Percentiles rank a stretch among this genome's conserved stretches.
phyloP scores from a whole-genome alignment of 2,113 vertebrate species.

The Todiramphus chloris region DNA sequence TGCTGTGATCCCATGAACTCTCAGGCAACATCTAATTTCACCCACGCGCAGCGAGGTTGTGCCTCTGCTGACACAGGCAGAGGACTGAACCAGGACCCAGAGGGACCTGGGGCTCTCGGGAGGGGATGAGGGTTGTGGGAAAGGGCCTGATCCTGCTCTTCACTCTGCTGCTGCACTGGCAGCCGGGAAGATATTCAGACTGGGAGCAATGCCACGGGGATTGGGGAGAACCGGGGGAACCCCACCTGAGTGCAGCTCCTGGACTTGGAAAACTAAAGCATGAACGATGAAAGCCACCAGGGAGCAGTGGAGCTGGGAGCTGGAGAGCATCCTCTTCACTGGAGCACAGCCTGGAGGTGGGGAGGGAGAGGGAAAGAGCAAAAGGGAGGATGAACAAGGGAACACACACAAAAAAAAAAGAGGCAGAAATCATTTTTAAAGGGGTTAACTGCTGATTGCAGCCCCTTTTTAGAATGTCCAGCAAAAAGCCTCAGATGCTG shows the following conservation, averaged over 20 bases:
- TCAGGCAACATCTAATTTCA: no score
- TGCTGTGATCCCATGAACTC: no score
- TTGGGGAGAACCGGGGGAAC: background rate
- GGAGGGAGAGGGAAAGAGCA: background rate
- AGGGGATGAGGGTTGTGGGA: no score
- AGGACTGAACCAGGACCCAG: background rate
- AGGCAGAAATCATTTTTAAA: background rate
- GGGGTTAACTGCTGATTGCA: background rate
- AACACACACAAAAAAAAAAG: background rate
- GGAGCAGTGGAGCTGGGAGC: background rate
- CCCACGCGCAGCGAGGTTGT: background rate
- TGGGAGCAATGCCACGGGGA: background rate
- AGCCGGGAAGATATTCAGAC: background rate
- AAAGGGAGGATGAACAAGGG: background rate
- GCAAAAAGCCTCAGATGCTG: background rate
- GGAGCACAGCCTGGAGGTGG: background rate
- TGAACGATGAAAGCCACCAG: background rate
- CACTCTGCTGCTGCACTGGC: background rate
- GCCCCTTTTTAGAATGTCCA: background rate
- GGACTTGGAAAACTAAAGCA: background rate
- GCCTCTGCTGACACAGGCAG: accelerated
- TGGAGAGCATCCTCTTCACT: background rate
- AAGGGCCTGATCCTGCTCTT: background rate
- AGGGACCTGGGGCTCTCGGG: background rate
- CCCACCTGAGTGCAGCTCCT: background rate